A percentile compares a stretch with the other conserved stretches of the same genome.
Evolutionary conservation across 2,797 vertebrate genomes (phyloP).

Genomic region (Spheniscus humboldti): DNA sequence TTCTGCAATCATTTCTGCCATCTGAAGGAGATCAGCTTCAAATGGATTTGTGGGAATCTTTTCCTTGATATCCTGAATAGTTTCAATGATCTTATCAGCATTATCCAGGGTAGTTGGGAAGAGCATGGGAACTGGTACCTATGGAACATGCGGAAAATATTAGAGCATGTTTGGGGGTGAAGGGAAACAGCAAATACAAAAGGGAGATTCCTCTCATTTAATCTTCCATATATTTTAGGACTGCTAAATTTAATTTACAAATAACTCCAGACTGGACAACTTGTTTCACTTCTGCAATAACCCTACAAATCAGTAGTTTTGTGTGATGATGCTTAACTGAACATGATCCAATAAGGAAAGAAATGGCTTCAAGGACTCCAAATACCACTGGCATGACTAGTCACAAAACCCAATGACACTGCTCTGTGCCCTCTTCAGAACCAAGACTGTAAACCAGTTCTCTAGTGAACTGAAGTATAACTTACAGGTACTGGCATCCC

Average conservation of each 20-base stretch:
- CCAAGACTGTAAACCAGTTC: not conserved
- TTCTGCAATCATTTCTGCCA: slow-evolving; percentile 96
- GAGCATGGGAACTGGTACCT: slow-evolving; percentile 95
- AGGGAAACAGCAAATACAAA: not conserved
- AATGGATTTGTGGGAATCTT: slow-evolving; percentile 88
- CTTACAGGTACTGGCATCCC: slow-evolving; percentile 90
- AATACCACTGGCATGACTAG: not conserved
- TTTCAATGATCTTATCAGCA: slow-evolving; percentile 84
- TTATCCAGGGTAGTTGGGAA: slow-evolving; percentile 86
- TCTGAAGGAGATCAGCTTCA: slow-evolving; percentile 94
- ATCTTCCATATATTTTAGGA: not conserved
- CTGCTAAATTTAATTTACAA: not conserved
- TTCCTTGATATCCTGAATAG: slow-evolving; percentile 89
- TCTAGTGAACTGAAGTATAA: slow-evolving; percentile 26
- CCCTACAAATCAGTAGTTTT: not conserved
- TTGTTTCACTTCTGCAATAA: not conserved
- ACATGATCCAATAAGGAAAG: fast-evolving
- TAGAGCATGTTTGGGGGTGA: not conserved
- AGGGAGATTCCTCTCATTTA: not conserved
- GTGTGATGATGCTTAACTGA: not conserved
- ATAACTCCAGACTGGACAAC: not conserved
- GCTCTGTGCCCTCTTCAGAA: not conserved
- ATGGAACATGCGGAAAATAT: not conserved
- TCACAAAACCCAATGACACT: not conserved
- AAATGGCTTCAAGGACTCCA: not conserved